Evolutionary conservation across 2,888 invertebrate genomes (phyloP).

Genomic region (Phasia obesa): DNA sequence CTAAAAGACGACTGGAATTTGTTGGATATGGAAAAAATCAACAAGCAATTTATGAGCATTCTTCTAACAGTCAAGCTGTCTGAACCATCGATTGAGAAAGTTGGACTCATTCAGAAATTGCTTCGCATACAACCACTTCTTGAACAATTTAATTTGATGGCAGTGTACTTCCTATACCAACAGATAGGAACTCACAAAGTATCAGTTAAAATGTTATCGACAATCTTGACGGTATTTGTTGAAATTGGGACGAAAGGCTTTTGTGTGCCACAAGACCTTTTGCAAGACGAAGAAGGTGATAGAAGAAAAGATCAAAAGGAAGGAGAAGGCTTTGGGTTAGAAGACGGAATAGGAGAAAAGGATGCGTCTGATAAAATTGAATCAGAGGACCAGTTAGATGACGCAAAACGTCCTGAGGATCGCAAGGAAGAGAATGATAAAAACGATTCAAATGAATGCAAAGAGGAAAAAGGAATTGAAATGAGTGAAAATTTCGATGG

Average conservation of each 20-base stretch:
- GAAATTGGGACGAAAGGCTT: constrained; percentile 94
- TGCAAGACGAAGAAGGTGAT: constrained; percentile 88
- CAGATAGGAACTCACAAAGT: constrained; percentile 90
- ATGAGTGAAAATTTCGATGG: constrained; percentile 98
- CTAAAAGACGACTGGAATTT: constrained; percentile 85
- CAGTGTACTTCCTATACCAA: constrained; percentile 91
- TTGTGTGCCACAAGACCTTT: constrained; percentile 93
- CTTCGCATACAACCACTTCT: constrained; percentile 85
- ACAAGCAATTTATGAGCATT: constrained; percentile 81
- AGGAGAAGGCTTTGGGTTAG: constrained; percentile 92
- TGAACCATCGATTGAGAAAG: constrained; percentile 76
- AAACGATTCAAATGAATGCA: constrained; percentile 88
- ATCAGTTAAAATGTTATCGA: constrained; percentile 91
- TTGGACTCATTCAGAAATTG: constrained; percentile 74
- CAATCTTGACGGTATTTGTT: constrained; percentile 92
- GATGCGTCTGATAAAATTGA: constrained; percentile 95
- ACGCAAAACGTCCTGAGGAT: constrained; percentile 90
- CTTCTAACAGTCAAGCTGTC: constrained; percentile 83
- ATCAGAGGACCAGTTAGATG: constrained; percentile 96
- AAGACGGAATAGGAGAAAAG: constrained; percentile 92
- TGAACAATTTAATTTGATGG: constrained; percentile 89
- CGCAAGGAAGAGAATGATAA: constrained; percentile 85
- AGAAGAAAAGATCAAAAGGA: constrained; percentile 83
- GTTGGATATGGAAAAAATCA: constrained; percentile 84
- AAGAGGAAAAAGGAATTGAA: constrained; percentile 95